Percentiles rank a stretch among this genome's conserved stretches.
Conservation (phyloP, 2,113 vertebrate species). For the Heterotilapia buettikoferi region DNA sequence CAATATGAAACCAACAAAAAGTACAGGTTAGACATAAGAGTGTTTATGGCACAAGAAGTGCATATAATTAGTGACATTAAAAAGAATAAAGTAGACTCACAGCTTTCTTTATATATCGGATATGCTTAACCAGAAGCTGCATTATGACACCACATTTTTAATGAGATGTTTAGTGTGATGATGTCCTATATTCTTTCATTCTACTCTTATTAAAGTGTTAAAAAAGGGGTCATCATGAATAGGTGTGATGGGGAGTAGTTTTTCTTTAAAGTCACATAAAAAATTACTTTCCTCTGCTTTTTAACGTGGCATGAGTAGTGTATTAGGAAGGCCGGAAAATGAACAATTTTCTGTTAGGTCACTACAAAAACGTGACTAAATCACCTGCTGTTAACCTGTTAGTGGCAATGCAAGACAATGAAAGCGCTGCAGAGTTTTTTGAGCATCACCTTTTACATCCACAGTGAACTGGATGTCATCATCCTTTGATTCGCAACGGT, state of each 20-base stretch:
- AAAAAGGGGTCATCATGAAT: neutral
- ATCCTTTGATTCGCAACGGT: constrained; percentile 69
- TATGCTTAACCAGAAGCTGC: neutral
- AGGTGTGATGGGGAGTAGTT: neutral
- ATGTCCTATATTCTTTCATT: neutral
- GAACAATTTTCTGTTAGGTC: neutral
- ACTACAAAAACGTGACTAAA: neutral
- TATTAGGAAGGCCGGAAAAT: neutral
- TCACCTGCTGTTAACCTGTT: constrained; percentile 28
- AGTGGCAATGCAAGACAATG: constrained; percentile 52
- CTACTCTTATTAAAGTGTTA: neutral
- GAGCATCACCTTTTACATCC: constrained; percentile 71
- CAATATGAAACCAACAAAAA: neutral
- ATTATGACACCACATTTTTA: neutral
- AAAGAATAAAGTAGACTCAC: neutral
- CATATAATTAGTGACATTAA: neutral
- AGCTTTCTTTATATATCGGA: neutral
- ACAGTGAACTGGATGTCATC: constrained; percentile 66
- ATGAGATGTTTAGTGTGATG: neutral
- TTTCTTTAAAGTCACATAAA: neutral
- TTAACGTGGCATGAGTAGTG: neutral
- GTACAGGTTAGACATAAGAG: constrained; percentile 11
- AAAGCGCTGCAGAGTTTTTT: constrained; percentile 20
- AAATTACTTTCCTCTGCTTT: neutral
- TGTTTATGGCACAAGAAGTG: neutral